These are phyloP conservation scores for Kryptolebias ocellatus DNA, from an alignment of 2,797 vertebrate species.

Conservation along the genomic window DNA sequence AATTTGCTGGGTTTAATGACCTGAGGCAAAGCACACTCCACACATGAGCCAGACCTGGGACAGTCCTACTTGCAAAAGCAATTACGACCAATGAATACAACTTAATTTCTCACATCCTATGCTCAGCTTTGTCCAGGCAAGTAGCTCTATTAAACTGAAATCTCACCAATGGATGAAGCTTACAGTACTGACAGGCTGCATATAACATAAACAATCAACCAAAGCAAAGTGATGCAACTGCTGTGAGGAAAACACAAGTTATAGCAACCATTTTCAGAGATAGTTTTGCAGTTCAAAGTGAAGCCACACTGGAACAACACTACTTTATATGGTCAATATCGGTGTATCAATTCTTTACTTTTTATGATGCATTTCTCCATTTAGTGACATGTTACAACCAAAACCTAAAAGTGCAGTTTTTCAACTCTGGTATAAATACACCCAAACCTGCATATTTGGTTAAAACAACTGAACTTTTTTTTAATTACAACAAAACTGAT, in stretches of 20 bases:
- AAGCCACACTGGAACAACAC: not conserved
- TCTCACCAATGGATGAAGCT: conserved; percentile 19
- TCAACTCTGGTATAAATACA: too few relatives aligned
- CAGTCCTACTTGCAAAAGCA: conserved; percentile 62
- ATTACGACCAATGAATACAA: conserved; percentile 45
- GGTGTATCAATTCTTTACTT: too few relatives aligned
- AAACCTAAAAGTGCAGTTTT: too few relatives aligned
- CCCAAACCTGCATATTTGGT: too few relatives aligned
- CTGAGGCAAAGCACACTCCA: conserved; percentile 46
- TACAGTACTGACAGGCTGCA: conserved; percentile 6
- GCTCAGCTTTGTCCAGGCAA: conserved; percentile 22
- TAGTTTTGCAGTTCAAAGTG: not conserved
- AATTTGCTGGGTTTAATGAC: conserved; percentile 74
- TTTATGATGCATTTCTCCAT: too few relatives aligned
- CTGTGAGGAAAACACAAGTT: not conserved
- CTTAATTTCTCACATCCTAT: conserved; percentile 38
- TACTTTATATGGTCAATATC: too few relatives aligned
- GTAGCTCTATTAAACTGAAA: conserved; percentile 41
- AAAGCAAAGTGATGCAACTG: not conserved
- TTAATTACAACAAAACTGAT: too few relatives aligned
- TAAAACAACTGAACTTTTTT: too few relatives aligned
- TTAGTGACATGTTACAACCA: too few relatives aligned
- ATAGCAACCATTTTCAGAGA: not conserved
- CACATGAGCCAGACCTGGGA: conserved; percentile 60
- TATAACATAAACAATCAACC: conserved; percentile 28